phyloP scores from a whole-genome alignment of 2,113 vertebrate genomes.

The Ammospiza caudacuta region DNA sequence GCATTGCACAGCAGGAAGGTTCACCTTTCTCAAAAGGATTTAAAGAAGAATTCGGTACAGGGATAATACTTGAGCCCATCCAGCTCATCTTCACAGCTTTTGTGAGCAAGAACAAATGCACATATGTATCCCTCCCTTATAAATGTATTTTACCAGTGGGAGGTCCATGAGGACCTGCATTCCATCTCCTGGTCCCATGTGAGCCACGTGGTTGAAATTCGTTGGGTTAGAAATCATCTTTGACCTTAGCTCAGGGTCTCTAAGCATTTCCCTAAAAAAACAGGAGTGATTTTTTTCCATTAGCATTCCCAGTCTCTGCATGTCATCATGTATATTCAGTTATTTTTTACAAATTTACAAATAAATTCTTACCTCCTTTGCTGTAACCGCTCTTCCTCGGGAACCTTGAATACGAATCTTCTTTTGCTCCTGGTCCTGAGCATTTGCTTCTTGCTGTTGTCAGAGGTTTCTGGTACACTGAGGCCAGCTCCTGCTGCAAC shows the following conservation, averaged over 20 bases:
- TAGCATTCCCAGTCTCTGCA: not conserved
- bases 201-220: conserved; percentile 98
- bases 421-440: conserved; percentile 94
- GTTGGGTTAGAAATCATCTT: conserved; percentile 97
- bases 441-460: conserved; percentile 95
- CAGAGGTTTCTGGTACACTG: conserved; percentile 90
- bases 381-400: conserved; percentile 91
- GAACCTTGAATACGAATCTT: conserved; percentile 95
- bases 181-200: conserved; percentile 98
- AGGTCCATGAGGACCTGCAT: conserved; percentile 99
- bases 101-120: not conserved
- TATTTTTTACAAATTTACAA: not conserved
- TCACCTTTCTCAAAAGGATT: not conserved
- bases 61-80: not conserved
- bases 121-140: not conserved
- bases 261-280: conserved; percentile 89
- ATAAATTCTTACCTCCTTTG: conserved; percentile 83
- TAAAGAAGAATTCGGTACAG: not conserved
- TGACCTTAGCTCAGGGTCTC: conserved; percentile 92
- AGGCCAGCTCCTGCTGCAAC: conserved; percentile 79
- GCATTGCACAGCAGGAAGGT: not conserved
- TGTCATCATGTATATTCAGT: not conserved
- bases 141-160: conserved; percentile 86
- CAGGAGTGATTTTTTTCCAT: not conserved
- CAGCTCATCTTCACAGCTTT: not conserved